These are phyloP conservation scores for Chrysina gloriosa DNA, from an alignment of 2,888 invertebrate genomes.

Conservation along the genomic window DNA sequence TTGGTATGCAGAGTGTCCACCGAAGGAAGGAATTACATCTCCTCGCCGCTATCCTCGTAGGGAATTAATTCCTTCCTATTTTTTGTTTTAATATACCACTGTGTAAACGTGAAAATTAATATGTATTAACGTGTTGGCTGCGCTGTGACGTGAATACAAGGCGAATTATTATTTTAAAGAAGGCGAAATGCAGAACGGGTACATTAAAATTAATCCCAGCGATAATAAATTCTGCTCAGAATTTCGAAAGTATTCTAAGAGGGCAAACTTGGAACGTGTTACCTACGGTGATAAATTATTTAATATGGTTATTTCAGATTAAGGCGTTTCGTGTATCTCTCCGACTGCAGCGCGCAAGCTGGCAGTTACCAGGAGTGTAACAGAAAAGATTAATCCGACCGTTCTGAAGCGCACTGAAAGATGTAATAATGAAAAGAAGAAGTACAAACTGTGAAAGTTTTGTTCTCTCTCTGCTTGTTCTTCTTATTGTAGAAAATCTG, in stretches of 20 bases:
- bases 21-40: background rate
- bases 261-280: slow-evolving; percentile 50
- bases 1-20: slow-evolving; percentile 27
- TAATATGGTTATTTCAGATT: slow-evolving; percentile 56
- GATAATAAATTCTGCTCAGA: slow-evolving; percentile 52
- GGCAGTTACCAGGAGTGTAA: slow-evolving; percentile 28
- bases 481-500: slow-evolving; percentile 37
- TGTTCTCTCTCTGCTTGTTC: slow-evolving; percentile 28
- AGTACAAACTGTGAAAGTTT: slow-evolving; percentile 41
- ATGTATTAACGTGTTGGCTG: slow-evolving; percentile 27
- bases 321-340: slow-evolving; percentile 52
- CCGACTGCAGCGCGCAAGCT: slow-evolving; percentile 40
- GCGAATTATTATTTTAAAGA: slow-evolving; percentile 39
- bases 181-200: slow-evolving; percentile 24
- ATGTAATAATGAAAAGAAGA: slow-evolving; percentile 50
- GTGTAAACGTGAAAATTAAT: slow-evolving; percentile 19
- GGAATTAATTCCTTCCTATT: slow-evolving; percentile 2
- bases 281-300: slow-evolving; percentile 57
- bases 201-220: slow-evolving; percentile 52
- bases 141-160: slow-evolving; percentile 33
- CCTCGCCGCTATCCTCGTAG: background rate
- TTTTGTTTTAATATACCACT: slow-evolving; percentile 3
- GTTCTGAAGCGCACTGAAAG: slow-evolving; percentile 49
- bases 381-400: slow-evolving; percentile 51
- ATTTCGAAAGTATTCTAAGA: slow-evolving; percentile 50